Evolutionary conservation across 2,888 invertebrate species (phyloP).

Genomic region (Andrena bicolor): DNA sequence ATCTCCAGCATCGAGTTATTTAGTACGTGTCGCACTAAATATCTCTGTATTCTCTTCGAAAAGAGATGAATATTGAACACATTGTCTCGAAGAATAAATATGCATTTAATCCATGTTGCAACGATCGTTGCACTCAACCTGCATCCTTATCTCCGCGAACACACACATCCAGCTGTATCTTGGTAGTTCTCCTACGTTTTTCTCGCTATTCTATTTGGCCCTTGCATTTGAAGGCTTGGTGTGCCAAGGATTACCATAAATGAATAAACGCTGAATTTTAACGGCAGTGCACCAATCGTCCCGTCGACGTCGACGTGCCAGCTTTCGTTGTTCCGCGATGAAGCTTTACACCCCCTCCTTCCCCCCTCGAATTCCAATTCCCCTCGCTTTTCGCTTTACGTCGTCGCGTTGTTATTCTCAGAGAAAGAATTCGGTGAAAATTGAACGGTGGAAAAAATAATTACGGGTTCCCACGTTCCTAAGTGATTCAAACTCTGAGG

Average conservation of each 20-base stretch:
- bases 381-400: constrained; percentile 11
- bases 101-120: background rate
- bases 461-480: background rate
- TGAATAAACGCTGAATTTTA: constrained; percentile 43
- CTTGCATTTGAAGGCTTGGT: constrained; percentile 24
- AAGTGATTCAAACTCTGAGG: background rate
- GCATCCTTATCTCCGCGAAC: constrained; percentile 1
- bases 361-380: constrained; percentile 30
- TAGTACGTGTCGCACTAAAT: background rate
- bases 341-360: constrained; percentile 5
- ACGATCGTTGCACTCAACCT: background rate
- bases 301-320: constrained; percentile 28
- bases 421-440: background rate
- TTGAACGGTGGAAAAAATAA: background rate
- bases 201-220: constrained; percentile 25
- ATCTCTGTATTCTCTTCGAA: background rate
- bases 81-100: constrained; percentile 10
- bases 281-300: constrained; percentile 29
- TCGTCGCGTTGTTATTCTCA: constrained; percentile 7
- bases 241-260: constrained; percentile 38
- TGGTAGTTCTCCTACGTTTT: constrained; percentile 15
- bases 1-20: background rate
- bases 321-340: constrained; percentile 35
- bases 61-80: background rate
- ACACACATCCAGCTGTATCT: background rate